These are phyloP conservation scores for Selenia dentaria DNA, from an alignment of 2,888 invertebrate species.

Conservation along the genomic window DNA sequence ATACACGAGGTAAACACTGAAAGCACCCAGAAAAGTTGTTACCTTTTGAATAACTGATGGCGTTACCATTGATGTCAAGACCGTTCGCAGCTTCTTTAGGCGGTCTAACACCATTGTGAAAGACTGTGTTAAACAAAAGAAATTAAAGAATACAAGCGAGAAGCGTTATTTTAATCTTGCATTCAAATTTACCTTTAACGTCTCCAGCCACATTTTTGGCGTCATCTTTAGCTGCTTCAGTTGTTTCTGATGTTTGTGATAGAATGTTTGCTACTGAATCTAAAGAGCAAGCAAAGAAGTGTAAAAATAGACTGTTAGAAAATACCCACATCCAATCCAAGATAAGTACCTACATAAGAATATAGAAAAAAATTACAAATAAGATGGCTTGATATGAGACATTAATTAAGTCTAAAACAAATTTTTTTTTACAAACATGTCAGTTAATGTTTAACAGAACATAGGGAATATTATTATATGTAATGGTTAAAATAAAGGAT, in stretches of 20 bases:
- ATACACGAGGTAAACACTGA: conserved; percentile 13
- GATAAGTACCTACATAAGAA: too few species aligned
- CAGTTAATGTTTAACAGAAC: too few species aligned
- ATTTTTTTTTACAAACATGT: too few species aligned
- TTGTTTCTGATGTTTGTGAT: conserved; percentile 39
- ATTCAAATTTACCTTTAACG: conserved; percentile 41
- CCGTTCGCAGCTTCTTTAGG: conserved; percentile 15
- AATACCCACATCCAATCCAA: conserved; percentile 48
- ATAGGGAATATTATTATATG: too few species aligned
- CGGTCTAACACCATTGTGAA: conserved; percentile 27
- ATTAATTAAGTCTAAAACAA: too few species aligned
- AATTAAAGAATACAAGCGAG: conserved; percentile 25
- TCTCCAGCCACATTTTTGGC: conserved; percentile 37
- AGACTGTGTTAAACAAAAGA: conserved; percentile 36
- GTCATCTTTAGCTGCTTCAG: conserved; percentile 36
- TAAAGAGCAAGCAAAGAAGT: conserved; percentile 49
- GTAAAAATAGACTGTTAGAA: conserved; percentile 29
- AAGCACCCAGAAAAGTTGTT: conserved; percentile 19
- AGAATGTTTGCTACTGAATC: conserved; percentile 54
- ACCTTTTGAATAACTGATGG: conserved; percentile 35
- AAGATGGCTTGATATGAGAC: too few species aligned
- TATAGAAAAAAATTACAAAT: neutral
- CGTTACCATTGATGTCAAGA: conserved; percentile 25
- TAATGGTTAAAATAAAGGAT: conserved; percentile 12
- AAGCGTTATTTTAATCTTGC: conserved; percentile 25